Evolutionary conservation across 2,797 vertebrate species (phyloP).

Genomic region (Sebastes melanostomus): DNA sequence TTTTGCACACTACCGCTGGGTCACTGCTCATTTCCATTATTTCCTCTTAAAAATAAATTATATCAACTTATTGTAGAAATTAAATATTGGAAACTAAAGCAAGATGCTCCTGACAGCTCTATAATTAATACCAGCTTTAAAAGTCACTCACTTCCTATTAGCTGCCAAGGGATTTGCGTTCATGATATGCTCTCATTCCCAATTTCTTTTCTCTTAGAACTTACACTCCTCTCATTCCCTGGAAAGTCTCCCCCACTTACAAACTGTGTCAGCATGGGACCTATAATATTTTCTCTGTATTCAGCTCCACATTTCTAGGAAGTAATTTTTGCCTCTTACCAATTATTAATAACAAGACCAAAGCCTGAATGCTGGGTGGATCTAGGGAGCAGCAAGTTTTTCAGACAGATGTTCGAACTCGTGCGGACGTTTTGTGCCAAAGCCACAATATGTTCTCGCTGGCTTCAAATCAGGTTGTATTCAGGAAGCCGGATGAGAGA

Average conservation of each 20-base stretch:
- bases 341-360: slow-evolving; percentile 54
- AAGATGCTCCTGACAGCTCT: background rate
- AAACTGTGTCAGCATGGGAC: slow-evolving; percentile 24
- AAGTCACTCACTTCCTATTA: slow-evolving; percentile 1
- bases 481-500: background rate
- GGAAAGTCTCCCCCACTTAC: slow-evolving; percentile 42
- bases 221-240: slow-evolving; percentile 7
- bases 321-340: slow-evolving; percentile 42
- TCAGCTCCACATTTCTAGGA: slow-evolving; percentile 25
- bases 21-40: background rate
- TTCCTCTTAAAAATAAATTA: background rate
- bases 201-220: background rate
- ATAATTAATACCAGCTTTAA: background rate
- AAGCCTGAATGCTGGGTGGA: slow-evolving; percentile 14
- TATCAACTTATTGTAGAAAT: slow-evolving; percentile 2
- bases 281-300: slow-evolving; percentile 28
- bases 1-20: background rate
- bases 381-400: slow-evolving; percentile 24
- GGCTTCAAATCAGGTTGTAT: slow-evolving; percentile 21
- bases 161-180: slow-evolving; percentile 7
- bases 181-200: slow-evolving; percentile 14
- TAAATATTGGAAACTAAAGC: background rate
- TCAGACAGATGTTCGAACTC: slow-evolving; percentile 55
- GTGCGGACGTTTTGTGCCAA: slow-evolving; percentile 37
- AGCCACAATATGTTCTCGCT: slow-evolving; percentile 14